Percentiles rank a stretch among this genome's conserved stretches.
These are phyloP conservation scores for Coptodon bakossiorum DNA, from an alignment of 2,113 vertebrate species.

Conservation along the genomic window DNA sequence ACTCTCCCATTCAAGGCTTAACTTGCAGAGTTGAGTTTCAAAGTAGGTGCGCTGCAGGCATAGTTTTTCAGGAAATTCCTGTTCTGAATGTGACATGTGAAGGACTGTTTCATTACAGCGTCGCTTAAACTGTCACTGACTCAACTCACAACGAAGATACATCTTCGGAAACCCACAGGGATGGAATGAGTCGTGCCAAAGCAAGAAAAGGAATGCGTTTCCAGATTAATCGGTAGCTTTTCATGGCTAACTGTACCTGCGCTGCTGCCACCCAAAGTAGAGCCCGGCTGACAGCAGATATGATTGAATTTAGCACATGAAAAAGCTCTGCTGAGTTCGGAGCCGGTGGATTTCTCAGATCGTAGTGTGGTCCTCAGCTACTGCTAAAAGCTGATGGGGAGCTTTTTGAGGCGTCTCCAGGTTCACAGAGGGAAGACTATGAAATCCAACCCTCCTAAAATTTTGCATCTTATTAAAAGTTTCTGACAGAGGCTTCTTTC, in stretches of 20 bases:
- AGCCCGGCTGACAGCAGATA: neutral
- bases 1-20: neutral
- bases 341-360: neutral
- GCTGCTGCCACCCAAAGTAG: neutral
- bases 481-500: neutral
- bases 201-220: slow-evolving; percentile 27
- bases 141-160: slow-evolving; percentile 1
- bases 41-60: neutral
- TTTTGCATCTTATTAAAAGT: neutral
- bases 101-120: slow-evolving; percentile 16
- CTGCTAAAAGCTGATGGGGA: neutral
- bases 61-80: slow-evolving; percentile 35
- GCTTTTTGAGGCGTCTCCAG: neutral
- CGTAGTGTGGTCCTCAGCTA: neutral
- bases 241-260: neutral
- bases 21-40: neutral
- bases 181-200: slow-evolving; percentile 36
- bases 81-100: slow-evolving; percentile 30
- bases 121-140: neutral
- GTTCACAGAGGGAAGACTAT: neutral
- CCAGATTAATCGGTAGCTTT: slow-evolving; percentile 5
- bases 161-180: slow-evolving; percentile 15
- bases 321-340: neutral
- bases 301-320: slow-evolving; percentile 3
- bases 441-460: neutral